Conservation (phyloP, 2,797 vertebrate genomes). For the Hylomyscus alleni region DNA sequence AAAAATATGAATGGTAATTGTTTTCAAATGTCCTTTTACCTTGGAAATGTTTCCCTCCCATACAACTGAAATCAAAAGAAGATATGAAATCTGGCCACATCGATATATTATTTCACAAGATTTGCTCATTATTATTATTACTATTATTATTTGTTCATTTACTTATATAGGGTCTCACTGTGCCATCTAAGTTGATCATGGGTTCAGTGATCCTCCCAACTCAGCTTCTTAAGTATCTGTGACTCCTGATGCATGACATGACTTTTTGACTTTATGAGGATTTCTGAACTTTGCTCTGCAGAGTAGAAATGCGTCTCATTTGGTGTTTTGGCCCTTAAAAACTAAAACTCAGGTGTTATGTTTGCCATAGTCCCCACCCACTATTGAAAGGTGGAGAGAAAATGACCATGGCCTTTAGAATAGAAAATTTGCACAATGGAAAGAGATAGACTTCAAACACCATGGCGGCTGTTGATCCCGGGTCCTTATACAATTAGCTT, state of each 20-base stretch:
- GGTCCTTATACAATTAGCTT: not conserved
- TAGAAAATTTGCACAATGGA: not conserved
- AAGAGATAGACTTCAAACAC: not conserved
- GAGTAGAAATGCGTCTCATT: not conserved
- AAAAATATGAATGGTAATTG: not conserved
- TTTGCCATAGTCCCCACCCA: not conserved
- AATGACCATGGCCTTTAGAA: not conserved
- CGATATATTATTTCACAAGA: not conserved
- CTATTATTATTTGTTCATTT: not conserved
- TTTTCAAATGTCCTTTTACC: not conserved
- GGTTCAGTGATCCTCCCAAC: not conserved
- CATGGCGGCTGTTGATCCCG: not conserved
- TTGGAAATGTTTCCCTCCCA: not conserved
- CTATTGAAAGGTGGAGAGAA: not conserved
- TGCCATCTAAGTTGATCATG: not conserved
- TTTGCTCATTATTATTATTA: not conserved
- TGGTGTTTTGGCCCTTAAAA: not conserved
- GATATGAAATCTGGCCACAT: not conserved
- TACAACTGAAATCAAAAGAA: not conserved
- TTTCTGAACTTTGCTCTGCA: not conserved
- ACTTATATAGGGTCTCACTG: not conserved
- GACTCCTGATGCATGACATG: not conserved
- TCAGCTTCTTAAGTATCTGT: not conserved
- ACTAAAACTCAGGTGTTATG: not conserved
- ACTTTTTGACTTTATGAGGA: not conserved